Evolutionary conservation across 2,113 vertebrate genomes (phyloP).

Genomic region (Nettapus auritus): DNA sequence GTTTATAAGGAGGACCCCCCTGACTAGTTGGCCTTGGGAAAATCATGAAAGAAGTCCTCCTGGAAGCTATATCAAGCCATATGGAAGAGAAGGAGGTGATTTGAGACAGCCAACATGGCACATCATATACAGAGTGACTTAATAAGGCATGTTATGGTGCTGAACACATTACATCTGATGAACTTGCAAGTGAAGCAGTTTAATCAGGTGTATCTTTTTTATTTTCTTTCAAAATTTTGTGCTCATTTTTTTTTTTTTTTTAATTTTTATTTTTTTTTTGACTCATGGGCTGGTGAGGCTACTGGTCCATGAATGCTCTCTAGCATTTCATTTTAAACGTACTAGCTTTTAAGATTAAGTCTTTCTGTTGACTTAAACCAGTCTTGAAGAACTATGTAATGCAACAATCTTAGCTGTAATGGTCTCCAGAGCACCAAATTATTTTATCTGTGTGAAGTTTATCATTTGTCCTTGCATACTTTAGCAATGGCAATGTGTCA

Average conservation of each 20-base stretch:
- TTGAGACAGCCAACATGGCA: not conserved
- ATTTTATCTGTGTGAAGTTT: not conserved
- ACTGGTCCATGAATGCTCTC: not conserved
- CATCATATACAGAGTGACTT: not conserved
- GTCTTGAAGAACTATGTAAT: not conserved
- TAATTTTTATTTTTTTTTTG: too few species aligned
- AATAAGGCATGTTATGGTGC: accelerated
- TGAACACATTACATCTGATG: not conserved
- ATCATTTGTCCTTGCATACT: accelerated
- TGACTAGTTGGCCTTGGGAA: too few species aligned
- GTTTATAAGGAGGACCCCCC: too few species aligned
- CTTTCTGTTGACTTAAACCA: not conserved
- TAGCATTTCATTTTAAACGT: not conserved
- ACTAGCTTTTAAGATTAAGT: not conserved
- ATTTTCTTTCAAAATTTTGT: not conserved
- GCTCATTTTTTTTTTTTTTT: not conserved
- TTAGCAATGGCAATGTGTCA: not conserved
- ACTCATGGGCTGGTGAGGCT: too few species aligned
- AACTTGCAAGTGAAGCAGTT: not conserved
- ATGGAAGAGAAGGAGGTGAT: not conserved
- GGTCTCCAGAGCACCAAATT: not conserved
- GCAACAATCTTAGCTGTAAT: not conserved
- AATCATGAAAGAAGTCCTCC: not conserved
- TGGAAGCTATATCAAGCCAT: not conserved
- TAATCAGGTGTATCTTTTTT: not conserved